A percentile compares a stretch with the other conserved stretches of the same genome.
Evolutionary conservation across 1,140 invertebrate species (phyloP).

Genomic region (Lepidurus apus): DNA sequence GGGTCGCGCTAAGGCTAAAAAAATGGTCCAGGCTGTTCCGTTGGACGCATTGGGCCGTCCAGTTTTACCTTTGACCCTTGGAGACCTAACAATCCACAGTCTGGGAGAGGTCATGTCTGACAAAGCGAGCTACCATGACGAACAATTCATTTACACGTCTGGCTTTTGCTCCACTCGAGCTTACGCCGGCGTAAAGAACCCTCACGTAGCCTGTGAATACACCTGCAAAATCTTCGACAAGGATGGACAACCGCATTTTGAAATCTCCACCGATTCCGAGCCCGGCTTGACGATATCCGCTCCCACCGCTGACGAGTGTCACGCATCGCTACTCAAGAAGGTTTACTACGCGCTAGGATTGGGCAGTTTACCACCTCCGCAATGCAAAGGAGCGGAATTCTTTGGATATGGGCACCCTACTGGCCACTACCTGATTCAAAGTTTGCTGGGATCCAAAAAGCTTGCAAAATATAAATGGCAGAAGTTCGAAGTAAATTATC

Average conservation of each 20-base stretch:
- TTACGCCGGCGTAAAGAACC: conserved; percentile 65
- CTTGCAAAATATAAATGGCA: neutral
- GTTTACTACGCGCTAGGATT: conserved; percentile 1
- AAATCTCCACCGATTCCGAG: neutral
- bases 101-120: conserved; percentile 66
- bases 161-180: conserved; percentile 73
- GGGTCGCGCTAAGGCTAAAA: conserved; percentile 43
- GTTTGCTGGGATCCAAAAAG: neutral
- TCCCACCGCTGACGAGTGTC: neutral
- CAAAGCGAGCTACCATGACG: conserved; percentile 61
- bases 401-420: neutral
- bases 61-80: conserved; percentile 67
- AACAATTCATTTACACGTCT: conserved; percentile 69
- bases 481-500: neutral
- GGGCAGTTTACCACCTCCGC: neutral
- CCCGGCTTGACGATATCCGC: neutral
- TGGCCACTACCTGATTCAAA: neutral
- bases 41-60: conserved; percentile 62
- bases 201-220: conserved; percentile 66
- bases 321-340: neutral
- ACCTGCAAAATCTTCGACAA: conserved; percentile 75
- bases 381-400: neutral
- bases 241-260: conserved; percentile 54
- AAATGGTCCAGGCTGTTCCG: conserved; percentile 57
- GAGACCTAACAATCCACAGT: conserved; percentile 66